These are phyloP conservation scores for Drosophila sp. DNA, from an alignment of 1,140 invertebrate species.

Conservation along the genomic window DNA sequence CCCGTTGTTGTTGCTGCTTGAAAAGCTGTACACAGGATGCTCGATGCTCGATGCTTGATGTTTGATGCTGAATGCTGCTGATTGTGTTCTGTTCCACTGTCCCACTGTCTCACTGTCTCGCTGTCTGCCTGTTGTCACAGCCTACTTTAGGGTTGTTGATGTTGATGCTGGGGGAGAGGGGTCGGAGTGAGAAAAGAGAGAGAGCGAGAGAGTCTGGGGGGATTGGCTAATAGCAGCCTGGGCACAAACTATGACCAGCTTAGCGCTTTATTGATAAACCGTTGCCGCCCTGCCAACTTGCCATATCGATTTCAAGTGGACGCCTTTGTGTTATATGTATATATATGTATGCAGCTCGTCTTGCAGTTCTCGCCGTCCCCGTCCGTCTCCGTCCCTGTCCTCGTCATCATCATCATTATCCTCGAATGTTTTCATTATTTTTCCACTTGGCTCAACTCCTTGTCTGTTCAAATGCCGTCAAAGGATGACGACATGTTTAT, in stretches of 20 bases:
- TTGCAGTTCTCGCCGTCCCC: not conserved
- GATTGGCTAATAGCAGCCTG: not conserved
- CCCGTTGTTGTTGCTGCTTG: slow-evolving; percentile 48
- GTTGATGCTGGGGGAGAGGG: not conserved
- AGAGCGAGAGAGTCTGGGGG: not conserved
- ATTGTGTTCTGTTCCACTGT: not conserved
- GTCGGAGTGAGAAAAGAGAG: not conserved
- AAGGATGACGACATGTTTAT: slow-evolving; percentile 66
- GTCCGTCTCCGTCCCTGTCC: not conserved
- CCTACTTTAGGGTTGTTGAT: slow-evolving; percentile 23
- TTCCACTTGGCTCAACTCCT: slow-evolving; percentile 84
- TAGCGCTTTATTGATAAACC: slow-evolving; percentile 66
- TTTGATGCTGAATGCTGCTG: not conserved
- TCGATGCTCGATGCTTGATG: not conserved
- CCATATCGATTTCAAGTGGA: slow-evolving; percentile 51
- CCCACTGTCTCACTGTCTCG: not conserved
- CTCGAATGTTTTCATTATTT: slow-evolving; percentile 84
- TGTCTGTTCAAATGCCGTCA: slow-evolving; percentile 83
- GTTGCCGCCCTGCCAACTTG: slow-evolving; percentile 8
- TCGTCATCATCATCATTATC: slow-evolving; percentile 68
- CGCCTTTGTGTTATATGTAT: no score
- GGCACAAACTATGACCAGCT: slow-evolving; percentile 38
- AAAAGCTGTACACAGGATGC: slow-evolving; percentile 39
- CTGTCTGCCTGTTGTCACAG: slow-evolving; percentile 11
- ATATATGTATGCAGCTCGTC: not conserved